Conservation (phyloP, 2,113 vertebrate genomes). For the Alces alces region DNA sequence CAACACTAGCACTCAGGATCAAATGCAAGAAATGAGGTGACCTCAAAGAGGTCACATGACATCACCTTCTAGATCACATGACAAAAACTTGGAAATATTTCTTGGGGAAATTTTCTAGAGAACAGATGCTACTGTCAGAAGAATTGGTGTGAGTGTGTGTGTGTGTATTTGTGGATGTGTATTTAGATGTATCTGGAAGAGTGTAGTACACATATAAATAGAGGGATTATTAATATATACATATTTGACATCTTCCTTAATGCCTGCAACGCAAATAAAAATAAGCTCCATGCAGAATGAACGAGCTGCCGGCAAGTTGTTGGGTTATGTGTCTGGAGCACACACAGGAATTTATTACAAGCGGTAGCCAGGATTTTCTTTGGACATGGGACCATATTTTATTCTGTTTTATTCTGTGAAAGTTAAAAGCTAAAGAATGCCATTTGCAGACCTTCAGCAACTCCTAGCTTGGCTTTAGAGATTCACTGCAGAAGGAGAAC, state of each 20-base stretch:
- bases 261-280: background rate
- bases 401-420: conserved; percentile 58
- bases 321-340: background rate
- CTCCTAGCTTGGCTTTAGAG: background rate
- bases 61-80: no score
- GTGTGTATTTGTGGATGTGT: background rate
- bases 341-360: background rate
- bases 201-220: background rate
- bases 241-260: background rate
- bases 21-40: background rate
- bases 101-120: background rate
- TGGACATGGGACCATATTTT: background rate
- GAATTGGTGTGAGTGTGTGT: background rate
- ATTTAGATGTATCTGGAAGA: background rate
- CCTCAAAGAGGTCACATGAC: background rate
- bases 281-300: background rate
- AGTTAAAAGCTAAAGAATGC: conserved; percentile 46
- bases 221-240: background rate
- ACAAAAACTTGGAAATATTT: background rate
- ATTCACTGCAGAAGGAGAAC: background rate
- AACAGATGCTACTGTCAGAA: background rate
- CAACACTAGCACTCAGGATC: background rate
- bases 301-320: background rate
- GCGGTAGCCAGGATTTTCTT: background rate
- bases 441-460: background rate